Evolutionary conservation across 2,888 invertebrate species (phyloP), one percentile per base, ranked within the genome.

Genomic region (Serripes groenlandicus): DNA sequence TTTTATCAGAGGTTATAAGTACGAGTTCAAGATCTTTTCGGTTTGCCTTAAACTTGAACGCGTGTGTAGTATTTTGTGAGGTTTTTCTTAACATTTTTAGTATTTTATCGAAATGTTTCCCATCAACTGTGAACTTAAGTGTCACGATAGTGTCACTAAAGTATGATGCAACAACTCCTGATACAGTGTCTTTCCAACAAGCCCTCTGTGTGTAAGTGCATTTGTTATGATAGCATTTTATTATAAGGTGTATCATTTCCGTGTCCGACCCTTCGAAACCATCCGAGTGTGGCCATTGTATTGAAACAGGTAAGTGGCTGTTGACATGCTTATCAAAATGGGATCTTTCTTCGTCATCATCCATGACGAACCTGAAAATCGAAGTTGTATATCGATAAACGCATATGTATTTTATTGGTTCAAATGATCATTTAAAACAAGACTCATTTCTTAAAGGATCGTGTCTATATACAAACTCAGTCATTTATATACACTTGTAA

Each of bases 311-410:
- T 35, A 66, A 18, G 2, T 66, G 26, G 11, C 11, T 26, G 23
- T 37, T 42, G 0, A 66, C 42, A 28, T 1, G 15, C 3, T 42
- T 23, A 18, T 66, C 66, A 3, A 66, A 42, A 3, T 26, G 2
- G 0, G 23, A 28, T 15, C 21, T 18, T n/a, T 42, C 35, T 3
- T n/a, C 23, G 0, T 66, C n/a, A 11, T 26, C 23, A 15, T 42
- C 66, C 30, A 26, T 18, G 28, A 66, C 28, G 28, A n/a, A 66
- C 26, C 66, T 66, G 66, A 35, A 64, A 64, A n/a, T n/a, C n/a
- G n/a, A n/a, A n/a, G n/a, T n/a, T n/a, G n/a, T n/a, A n/a, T n/a
- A n/a, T n/a, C n/a, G n/a, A n/a, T n/a, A n/a, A n/a, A n/a, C n/a
- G n/a, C n/a, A n/a, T n/a, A n/a, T n/a, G n/a, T n/a, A n/a, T n/a